Evolutionary conservation across 1,140 invertebrate species (phyloP).

Genomic region (Gonioctena quinquepunctata): DNA sequence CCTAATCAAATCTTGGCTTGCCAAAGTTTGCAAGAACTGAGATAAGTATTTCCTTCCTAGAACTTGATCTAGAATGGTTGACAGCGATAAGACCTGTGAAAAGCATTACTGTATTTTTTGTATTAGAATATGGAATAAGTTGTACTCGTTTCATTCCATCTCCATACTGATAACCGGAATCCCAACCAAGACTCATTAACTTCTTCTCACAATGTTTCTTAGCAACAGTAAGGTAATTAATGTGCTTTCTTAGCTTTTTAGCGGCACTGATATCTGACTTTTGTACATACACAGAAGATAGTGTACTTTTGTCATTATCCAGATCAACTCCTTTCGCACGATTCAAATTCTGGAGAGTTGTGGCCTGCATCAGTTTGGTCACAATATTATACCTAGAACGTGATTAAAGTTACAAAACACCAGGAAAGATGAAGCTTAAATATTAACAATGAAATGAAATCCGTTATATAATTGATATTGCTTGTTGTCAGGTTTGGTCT

Average conservation of each 20-base stretch:
- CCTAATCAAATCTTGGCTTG: conserved; percentile 77
- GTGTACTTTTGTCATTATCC: conserved; percentile 68
- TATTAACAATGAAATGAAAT: too few species aligned
- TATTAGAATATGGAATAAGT: too few species aligned
- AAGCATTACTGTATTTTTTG: too few species aligned
- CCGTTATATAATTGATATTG: not conserved
- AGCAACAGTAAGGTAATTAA: conserved; percentile 82
- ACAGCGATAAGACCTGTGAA: conserved; percentile 63
- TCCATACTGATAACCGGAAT: conserved; percentile 70
- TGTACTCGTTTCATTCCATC: conserved; percentile 42
- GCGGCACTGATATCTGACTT: conserved; percentile 75
- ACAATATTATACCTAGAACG: conserved; percentile 83
- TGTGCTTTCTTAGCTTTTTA: conserved; percentile 73
- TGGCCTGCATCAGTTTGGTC: conserved; percentile 91
- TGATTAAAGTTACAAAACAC: too few species aligned
- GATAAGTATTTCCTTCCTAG: conserved; percentile 74
- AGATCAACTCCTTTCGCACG: conserved; percentile 78
- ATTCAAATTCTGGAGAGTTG: conserved; percentile 87
- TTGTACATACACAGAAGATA: conserved; percentile 54
- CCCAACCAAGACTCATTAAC: conserved; percentile 75
- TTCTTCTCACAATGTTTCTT: conserved; percentile 83
- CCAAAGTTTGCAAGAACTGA: conserved; percentile 79
- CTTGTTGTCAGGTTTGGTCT: too few species aligned
- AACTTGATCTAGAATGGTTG: conserved; percentile 71
- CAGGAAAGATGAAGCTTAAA: too few species aligned